A percentile compares a stretch with the other conserved stretches of the same genome.
Evolutionary conservation across 1,140 invertebrate species (phyloP).

Genomic region (Brachionus sp.): DNA sequence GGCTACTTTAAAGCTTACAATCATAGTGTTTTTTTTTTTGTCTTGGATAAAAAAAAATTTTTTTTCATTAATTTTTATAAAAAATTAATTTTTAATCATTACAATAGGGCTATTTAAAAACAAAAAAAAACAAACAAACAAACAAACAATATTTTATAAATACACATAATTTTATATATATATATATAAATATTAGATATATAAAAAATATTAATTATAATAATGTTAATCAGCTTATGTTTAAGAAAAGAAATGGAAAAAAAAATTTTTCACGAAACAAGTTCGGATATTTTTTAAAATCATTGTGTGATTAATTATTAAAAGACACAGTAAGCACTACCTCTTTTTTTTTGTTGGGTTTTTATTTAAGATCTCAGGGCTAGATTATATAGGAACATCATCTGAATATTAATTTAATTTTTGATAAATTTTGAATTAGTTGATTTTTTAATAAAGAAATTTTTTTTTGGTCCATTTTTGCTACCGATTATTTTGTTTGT

Average conservation of each 20-base stretch:
- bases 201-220: no score
- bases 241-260: neutral
- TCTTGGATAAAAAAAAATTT: neutral
- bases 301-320: neutral
- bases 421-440: neutral
- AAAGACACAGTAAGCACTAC: neutral
- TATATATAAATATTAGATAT: no score
- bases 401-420: neutral
- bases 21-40: neutral
- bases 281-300: neutral
- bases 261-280: neutral
- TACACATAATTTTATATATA: neutral
- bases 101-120: neutral
- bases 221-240: slow-evolving; percentile 10
- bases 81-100: slow-evolving; percentile 18
- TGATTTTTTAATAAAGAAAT: neutral
- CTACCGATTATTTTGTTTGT: slow-evolving; percentile 9
- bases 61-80: slow-evolving; percentile 28
- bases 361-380: slow-evolving; percentile 18
- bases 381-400: neutral
- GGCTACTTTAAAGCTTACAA: neutral
- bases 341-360: neutral
- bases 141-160: neutral
- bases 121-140: neutral
- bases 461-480: slow-evolving; percentile 18